Evolutionary conservation across 35 echinoderm and acorn worm species (phyloP), one percentile per base, ranked within the genome.

Genomic region (Anneissia japonica): DNA sequence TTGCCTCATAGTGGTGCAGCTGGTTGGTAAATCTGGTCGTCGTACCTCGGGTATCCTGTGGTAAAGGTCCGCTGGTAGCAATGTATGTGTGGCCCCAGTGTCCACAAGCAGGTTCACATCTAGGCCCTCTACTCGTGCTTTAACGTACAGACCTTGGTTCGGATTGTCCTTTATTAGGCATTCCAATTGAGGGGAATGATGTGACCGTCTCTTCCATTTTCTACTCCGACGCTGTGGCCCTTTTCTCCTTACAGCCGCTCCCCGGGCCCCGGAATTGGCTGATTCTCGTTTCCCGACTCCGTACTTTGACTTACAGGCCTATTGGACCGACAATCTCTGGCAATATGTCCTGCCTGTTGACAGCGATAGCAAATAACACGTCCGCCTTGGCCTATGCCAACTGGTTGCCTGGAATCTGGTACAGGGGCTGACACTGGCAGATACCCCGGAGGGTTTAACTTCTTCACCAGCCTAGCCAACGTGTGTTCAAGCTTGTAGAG

Each of bases 101-200:
- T 86, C 64, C 17, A 86, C 37, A 11, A 86, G 34, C 36, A 86
- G 76, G 2, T 56, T 35, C 13, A 41, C 21, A 23, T 77, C 31
- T 77, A 36, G 33, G 17, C 55, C 74, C 14, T 73, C 26, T 29
- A 86, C 10, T 35, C 23, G 23, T 9, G 55, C 84, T 79, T 21
- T 21, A 34, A 77, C 32, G 35, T 79, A 86, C 31, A 86, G 35
- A 19, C 84, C 84, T 86, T 86, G 43, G 74, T 79, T 86, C 32
- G 84, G 38, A 30, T 76, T 73, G 3, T 74, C 32, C 36, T 16
- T 32, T 9, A 43, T 26, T 74, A 0, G 32, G 9, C 30, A 79
- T 32, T 32, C 34, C 76, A 34, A 36, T 34, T 75, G 46, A 36
- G 5, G 23, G 23, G 33, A 34, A 37, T 75, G 30, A 28, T 74